phyloP scores from a whole-genome alignment of 2,113 vertebrate genomes.

The Lanius collurio region DNA sequence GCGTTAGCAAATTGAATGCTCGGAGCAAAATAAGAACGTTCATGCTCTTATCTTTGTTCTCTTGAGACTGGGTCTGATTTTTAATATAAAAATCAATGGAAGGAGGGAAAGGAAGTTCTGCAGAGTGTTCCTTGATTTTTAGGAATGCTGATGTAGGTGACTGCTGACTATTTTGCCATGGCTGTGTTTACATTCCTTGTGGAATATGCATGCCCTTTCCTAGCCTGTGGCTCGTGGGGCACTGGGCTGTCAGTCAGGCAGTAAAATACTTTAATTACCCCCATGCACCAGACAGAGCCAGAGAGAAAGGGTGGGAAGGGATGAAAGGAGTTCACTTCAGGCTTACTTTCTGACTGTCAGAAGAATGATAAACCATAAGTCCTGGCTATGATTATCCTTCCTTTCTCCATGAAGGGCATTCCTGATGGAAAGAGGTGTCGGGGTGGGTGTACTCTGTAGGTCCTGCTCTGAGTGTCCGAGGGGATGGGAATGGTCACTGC shows the following conservation, averaged over 20 bases:
- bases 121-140: neutral
- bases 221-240: neutral
- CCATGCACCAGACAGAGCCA: neutral
- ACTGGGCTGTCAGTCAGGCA: neutral
- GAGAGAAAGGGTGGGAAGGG: neutral
- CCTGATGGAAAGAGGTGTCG: neutral
- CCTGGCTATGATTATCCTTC: neutral
- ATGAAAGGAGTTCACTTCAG: neutral
- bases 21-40: neutral
- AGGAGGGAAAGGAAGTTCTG: neutral
- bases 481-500: neutral
- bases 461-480: neutral
- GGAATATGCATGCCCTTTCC: neutral
- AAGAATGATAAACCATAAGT: neutral
- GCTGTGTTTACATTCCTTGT: slow-evolving; percentile 10
- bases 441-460: neutral
- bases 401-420: neutral
- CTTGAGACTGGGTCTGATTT: neutral
- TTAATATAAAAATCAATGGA: neutral
- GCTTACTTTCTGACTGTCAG: neutral
- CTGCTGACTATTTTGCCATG: neutral
- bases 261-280: slow-evolving; percentile 27
- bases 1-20: slow-evolving; percentile 18
- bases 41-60: neutral
- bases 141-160: slow-evolving; percentile 11